Evolutionary conservation across 2,888 invertebrate species (phyloP).

Genomic region (Lithophane ornitopus): DNA sequence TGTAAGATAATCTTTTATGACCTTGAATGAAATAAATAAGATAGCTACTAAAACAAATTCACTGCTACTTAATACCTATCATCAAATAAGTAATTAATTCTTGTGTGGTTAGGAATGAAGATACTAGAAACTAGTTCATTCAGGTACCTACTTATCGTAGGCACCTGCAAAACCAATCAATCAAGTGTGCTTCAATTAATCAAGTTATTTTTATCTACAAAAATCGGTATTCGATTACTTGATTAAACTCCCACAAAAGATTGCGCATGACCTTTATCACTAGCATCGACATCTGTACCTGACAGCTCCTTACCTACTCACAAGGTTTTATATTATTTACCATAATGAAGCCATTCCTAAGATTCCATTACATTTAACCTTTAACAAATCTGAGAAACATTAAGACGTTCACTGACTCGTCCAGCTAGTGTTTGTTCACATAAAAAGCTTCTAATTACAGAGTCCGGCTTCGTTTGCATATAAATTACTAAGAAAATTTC

Average conservation of each 20-base stretch:
- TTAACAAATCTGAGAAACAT: conserved; percentile 43
- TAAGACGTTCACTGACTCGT: conserved; percentile 42
- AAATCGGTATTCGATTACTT: conserved; percentile 15
- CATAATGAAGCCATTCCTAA: conserved; percentile 34
- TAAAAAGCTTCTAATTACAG: conserved; percentile 84
- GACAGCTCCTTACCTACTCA: conserved; percentile 38
- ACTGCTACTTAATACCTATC: not conserved
- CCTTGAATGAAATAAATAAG: not conserved
- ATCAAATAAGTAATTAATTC: not conserved
- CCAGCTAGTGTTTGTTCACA: conserved; percentile 67
- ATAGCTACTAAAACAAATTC: not conserved
- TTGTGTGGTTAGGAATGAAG: not conserved
- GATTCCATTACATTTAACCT: conserved; percentile 28
- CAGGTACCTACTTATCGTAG: not conserved
- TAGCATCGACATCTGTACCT: conserved; percentile 13
- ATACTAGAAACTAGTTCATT: conserved; percentile 4
- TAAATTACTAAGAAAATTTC: conserved; percentile 83
- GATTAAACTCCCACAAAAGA: conserved; percentile 33
- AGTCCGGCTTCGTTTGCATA: conserved; percentile 85
- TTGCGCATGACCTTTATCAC: conserved; percentile 36
- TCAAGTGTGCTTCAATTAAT: conserved; percentile 17
- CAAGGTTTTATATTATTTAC: conserved; percentile 12
- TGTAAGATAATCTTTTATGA: not conserved
- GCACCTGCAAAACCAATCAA: not conserved
- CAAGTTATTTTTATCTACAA: not conserved